A percentile compares a stretch with the other conserved stretches of the same genome.
Conservation (phyloP, 2,113 vertebrate genomes). For the Percopsis transmontana region DNA sequence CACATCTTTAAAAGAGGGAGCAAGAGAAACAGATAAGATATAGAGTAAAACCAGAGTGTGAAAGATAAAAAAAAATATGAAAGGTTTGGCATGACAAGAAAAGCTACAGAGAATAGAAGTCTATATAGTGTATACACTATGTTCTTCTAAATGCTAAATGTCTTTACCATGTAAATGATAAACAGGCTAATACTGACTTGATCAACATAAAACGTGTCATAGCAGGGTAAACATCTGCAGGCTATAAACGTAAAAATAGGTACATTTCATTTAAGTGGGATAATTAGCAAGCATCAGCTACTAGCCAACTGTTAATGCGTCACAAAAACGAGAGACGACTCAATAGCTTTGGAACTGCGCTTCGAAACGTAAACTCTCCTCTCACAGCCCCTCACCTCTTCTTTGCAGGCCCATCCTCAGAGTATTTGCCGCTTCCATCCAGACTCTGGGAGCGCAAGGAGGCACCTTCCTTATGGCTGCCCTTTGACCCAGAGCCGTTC, state of each 20-base stretch:
- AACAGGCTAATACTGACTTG: not conserved
- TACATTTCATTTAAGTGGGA: too few species aligned
- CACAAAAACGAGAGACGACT: not conserved
- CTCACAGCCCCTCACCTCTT: slow-evolving; percentile 85
- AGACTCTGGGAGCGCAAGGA: slow-evolving; percentile 86
- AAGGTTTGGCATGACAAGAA: not conserved
- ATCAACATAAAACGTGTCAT: slow-evolving; percentile 4
- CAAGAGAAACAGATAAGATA: not conserved
- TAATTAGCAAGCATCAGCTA: too few species aligned
- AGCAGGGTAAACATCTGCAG: not conserved
- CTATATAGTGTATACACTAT: not conserved
- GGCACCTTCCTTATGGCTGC: slow-evolving; percentile 90
- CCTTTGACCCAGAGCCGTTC: slow-evolving; percentile 88
- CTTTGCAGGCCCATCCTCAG: slow-evolving; percentile 91
- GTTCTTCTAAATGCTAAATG: not conserved
- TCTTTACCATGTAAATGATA: slow-evolving; percentile 3
- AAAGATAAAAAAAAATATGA: not conserved
- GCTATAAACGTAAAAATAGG: not conserved
- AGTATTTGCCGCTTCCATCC: slow-evolving; percentile 88
- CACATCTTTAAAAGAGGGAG: not conserved
- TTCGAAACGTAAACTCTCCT: not conserved
- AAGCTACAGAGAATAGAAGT: slow-evolving; percentile 14
- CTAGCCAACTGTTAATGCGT: not conserved
- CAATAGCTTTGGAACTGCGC: not conserved
- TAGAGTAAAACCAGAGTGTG: not conserved